A percentile compares a stretch with the other conserved stretches of the same genome.
phyloP scores from a whole-genome alignment of 2,113 vertebrate species.

The Neotragus pygmaeus region DNA sequence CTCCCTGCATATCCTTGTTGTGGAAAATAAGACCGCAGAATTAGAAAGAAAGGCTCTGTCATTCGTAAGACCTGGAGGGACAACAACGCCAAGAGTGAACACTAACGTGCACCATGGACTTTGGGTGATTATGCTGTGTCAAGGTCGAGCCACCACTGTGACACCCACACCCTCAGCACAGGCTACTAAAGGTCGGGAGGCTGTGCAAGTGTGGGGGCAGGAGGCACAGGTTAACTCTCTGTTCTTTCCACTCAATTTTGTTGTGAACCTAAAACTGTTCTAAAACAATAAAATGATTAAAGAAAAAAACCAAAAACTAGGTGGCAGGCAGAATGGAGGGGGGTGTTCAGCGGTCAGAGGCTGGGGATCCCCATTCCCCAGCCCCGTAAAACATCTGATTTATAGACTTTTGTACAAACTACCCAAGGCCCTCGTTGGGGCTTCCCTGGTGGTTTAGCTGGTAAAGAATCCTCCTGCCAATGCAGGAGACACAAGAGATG shows the following conservation, averaged over 20 bases:
- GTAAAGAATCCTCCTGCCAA: not conserved
- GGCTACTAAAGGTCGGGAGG: too few species aligned
- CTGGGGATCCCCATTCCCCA: not conserved
- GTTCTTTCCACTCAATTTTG: not conserved
- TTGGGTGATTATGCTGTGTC: not conserved
- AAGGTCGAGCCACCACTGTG: accelerated
- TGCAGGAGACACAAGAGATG: not conserved
- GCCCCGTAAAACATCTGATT: not conserved
- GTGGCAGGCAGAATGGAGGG: not conserved
- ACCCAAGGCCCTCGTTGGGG: not conserved
- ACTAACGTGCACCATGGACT: not conserved
- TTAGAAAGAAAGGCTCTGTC: not conserved
- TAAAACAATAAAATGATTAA: not conserved
- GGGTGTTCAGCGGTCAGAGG: not conserved
- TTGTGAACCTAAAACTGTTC: not conserved
- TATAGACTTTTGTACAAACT: not conserved
- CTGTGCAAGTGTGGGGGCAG: too few species aligned
- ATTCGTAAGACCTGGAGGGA: not conserved
- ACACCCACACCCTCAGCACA: not conserved
- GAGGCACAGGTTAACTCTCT: too few species aligned
- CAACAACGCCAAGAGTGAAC: not conserved
- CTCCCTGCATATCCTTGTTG: not conserved
- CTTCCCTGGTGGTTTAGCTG: not conserved
- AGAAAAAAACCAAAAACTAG: not conserved
- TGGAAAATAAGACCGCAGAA: not conserved